Conservation (phyloP, 2,797 vertebrate genomes). For the Uromys caudimaculatus region DNA sequence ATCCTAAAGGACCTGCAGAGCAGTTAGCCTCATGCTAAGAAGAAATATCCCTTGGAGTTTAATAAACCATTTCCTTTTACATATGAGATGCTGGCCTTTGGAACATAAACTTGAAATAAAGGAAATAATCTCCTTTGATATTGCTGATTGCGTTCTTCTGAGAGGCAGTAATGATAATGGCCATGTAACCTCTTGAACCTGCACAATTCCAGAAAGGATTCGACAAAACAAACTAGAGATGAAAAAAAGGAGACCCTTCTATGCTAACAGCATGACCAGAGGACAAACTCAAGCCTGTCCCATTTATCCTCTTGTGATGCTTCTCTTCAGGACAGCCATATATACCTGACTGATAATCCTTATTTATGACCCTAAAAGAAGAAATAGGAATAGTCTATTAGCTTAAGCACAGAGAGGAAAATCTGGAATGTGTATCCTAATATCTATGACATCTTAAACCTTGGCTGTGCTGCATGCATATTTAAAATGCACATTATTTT, state of each 20-base stretch:
- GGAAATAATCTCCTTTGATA: background rate
- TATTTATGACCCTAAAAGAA: constrained; percentile 26
- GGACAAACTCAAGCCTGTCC: background rate
- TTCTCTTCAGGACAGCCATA: background rate
- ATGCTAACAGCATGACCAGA: background rate
- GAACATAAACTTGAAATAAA: constrained; percentile 37
- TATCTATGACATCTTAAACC: background rate
- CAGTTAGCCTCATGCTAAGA: constrained; percentile 25
- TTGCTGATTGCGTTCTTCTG: background rate
- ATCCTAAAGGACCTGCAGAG: constrained; percentile 26
- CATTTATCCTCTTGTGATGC: background rate
- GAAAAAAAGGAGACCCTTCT: background rate
- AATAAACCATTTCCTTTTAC: constrained; percentile 15
- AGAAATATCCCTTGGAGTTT: constrained; percentile 19
- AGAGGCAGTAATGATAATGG: background rate
- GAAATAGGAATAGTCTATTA: background rate
- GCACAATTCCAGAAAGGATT: background rate
- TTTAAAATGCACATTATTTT: background rate
- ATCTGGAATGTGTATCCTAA: background rate
- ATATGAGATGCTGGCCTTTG: constrained; percentile 31
- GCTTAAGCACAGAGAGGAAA: background rate
- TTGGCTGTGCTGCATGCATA: background rate
- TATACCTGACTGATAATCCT: background rate
- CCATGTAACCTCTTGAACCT: constrained; percentile 5
- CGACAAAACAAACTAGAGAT: constrained; percentile 7